phyloP scores from a whole-genome alignment of 2,113 vertebrate genomes.

The Xiphorhynchus elegans region DNA sequence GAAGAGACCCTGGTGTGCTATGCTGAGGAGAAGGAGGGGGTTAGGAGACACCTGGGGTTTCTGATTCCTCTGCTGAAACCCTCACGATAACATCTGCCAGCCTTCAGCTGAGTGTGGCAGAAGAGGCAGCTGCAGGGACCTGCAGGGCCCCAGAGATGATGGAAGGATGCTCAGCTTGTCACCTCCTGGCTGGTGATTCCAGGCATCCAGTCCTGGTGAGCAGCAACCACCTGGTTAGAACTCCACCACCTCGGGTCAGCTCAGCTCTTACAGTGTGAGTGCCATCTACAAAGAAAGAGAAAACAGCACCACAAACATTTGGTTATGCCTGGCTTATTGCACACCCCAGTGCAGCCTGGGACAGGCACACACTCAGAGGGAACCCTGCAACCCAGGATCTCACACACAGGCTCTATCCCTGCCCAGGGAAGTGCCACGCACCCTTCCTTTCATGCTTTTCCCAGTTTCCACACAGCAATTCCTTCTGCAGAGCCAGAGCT shows the following conservation, averaged over 20 bases:
- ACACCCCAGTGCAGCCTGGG: rapidly evolving
- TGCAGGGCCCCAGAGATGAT: not conserved
- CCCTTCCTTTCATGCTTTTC: not conserved
- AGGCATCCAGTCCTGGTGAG: not conserved
- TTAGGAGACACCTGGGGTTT: not conserved
- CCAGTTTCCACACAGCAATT: not conserved
- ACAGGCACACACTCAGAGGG: not conserved
- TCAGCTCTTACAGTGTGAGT: not conserved
- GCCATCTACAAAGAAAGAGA: not conserved
- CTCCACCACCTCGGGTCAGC: rapidly evolving
- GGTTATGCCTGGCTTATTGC: not conserved
- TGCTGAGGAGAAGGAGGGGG: not conserved
- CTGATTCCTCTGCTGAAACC: not conserved
- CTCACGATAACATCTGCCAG: not conserved
- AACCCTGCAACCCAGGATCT: not conserved
- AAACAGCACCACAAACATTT: not conserved
- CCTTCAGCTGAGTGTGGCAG: not conserved
- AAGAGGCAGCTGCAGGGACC: not conserved
- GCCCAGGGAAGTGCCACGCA: not conserved
- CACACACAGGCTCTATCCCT: not conserved
- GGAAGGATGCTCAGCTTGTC: not conserved
- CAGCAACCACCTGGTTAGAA: not conserved
- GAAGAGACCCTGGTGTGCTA: not conserved
- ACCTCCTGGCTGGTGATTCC: not conserved
- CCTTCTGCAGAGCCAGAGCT: not conserved